Conservation (phyloP, 2,113 vertebrate genomes). For the Psittacula cyanocephala region DNA sequence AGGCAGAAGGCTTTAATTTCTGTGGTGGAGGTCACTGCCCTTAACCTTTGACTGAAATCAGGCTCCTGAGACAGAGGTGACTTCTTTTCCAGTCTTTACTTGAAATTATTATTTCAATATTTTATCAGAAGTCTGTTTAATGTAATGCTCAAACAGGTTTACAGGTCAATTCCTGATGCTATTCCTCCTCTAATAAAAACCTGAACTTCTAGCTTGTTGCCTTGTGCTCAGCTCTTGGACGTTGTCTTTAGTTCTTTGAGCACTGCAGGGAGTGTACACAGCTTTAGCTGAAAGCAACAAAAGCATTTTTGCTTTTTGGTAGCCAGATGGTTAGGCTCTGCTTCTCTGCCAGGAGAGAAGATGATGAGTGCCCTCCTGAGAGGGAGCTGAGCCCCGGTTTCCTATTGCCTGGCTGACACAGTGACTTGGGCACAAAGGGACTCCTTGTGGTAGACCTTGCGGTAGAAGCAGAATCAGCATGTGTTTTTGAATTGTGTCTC, state of each 20-base stretch:
- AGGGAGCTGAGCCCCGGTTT: background rate
- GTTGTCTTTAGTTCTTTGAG: background rate
- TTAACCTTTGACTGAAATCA: background rate
- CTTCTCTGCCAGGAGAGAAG: background rate
- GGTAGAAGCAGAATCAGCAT: background rate
- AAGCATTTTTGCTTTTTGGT: background rate
- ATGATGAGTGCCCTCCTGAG: background rate
- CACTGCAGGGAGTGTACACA: background rate
- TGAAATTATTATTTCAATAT: background rate
- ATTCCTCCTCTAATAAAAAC: background rate
- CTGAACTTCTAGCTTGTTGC: background rate
- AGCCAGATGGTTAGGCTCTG: background rate
- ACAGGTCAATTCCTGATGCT: background rate
- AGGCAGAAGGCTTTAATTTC: background rate
- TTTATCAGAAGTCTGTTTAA: background rate
- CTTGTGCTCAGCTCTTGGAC: background rate
- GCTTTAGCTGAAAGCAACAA: background rate
- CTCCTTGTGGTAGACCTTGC: background rate
- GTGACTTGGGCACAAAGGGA: rapidly evolving
- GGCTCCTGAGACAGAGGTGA: background rate
- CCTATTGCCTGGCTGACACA: background rate
- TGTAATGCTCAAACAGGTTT: background rate
- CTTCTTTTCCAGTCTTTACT: background rate
- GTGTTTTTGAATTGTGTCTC: background rate
- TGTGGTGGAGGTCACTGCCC: background rate